Evolutionary conservation across 2,113 vertebrate species (phyloP), one percentile per base, ranked within the genome.

Genomic region (Gopherus evgoodei): DNA sequence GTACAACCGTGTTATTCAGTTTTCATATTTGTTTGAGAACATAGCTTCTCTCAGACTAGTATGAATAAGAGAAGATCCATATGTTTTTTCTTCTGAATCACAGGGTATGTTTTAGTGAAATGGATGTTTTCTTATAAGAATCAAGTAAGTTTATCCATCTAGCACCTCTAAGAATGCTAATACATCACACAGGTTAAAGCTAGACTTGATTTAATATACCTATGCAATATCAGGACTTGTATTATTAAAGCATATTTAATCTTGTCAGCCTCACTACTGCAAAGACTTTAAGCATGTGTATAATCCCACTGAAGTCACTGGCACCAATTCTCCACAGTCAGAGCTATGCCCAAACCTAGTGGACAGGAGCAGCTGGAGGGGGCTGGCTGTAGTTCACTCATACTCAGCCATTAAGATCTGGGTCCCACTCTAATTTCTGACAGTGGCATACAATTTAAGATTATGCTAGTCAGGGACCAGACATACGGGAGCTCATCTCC

Each of bases 41-140:
- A 57, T 11, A 57, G 56, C 24, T 57, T 57, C 25, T 57, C 56
- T 57, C 56, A 57, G 25, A 27, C 86, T 82, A 82, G 31, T 53
- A 35, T 49, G 86, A 65, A 84, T 3, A 42, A 0, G 3, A 72
- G 57, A 87, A 83, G 19, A 16, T 59, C 0, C 0, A 25, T 49
- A 2, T 2, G 22, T 44, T 89, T 78, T 78, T 78, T 2, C 0
- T 79, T 44, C 35, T 72, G 21, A 38, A 19, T 19, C n/a, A 72
- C 65, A 72, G 42, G 29, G n/a, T 81, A 27, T 59, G 59, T 27
- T 44, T 90, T 14, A 50, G 44, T 78, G 59, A 87, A 76, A 57
- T 35, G 44, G 85, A 81, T 88, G 88, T 62, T 93, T 76, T 84
- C 56, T 95, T 93, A 90, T 35, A 53, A 83, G 57, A 87, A 93